Conservation (phyloP, 2,888 invertebrate species). For the Leucophenga maculata region DNA sequence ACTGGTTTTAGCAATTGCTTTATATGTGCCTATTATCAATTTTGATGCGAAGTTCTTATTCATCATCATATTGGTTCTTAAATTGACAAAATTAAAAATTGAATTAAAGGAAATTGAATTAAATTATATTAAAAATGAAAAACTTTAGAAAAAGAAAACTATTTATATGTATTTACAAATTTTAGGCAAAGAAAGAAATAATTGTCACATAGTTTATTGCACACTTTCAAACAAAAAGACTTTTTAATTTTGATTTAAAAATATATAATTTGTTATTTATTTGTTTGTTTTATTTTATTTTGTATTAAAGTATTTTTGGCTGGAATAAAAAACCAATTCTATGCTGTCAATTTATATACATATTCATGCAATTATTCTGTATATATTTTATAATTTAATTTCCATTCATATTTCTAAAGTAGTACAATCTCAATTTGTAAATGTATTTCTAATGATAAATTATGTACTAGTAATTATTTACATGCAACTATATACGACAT, state of each 20-base stretch:
- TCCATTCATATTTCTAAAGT: slow-evolving; percentile 41
- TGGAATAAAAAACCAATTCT: too few relatives aligned
- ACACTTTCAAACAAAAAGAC: background rate
- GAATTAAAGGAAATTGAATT: slow-evolving; percentile 1
- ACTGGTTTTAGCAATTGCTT: slow-evolving; percentile 59
- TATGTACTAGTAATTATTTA: slow-evolving; percentile 60
- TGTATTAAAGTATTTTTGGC: slow-evolving; percentile 27
- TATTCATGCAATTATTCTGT: background rate
- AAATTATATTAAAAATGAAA: slow-evolving; percentile 6
- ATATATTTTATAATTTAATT: slow-evolving; percentile 43
- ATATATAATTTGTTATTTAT: background rate
- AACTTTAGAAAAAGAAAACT: slow-evolving; percentile 21
- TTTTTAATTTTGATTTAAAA: background rate
- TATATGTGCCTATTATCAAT: slow-evolving; percentile 62
- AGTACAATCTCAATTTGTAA: slow-evolving; percentile 53
- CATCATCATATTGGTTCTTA: slow-evolving; percentile 47
- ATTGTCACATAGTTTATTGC: background rate
- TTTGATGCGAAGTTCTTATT: slow-evolving; percentile 54
- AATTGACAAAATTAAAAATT: slow-evolving; percentile 34
- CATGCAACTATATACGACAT: background rate
- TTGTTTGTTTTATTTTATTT: slow-evolving; percentile 31
- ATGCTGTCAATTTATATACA: background rate
- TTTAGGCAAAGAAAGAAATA: slow-evolving; percentile 24
- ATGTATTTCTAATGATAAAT: slow-evolving; percentile 65
- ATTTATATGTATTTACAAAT: slow-evolving; percentile 30